Evolutionary conservation across 2,888 invertebrate genomes (phyloP).

Genomic region (Scaeva pyrastri): DNA sequence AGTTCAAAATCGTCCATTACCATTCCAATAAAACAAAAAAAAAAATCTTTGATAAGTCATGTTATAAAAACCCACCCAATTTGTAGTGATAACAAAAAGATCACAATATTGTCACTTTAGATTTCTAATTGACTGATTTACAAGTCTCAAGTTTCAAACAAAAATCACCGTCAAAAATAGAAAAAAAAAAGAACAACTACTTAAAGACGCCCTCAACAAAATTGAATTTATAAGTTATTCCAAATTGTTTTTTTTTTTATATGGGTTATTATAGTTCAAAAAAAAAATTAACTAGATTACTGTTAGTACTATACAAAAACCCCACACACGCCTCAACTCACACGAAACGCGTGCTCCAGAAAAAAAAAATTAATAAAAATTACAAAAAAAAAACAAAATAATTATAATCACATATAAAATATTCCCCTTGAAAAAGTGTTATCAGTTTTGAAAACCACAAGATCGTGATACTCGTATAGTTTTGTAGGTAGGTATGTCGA

Average conservation of each 20-base stretch:
- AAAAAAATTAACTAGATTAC: background rate
- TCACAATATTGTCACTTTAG: background rate
- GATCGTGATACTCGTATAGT: slow-evolving; percentile 46
- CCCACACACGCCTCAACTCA: background rate
- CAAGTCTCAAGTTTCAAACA: background rate
- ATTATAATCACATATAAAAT: too few relatives aligned
- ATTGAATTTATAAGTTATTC: slow-evolving; percentile 3
- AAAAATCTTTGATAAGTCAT: slow-evolving; percentile 2
- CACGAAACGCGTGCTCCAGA: slow-evolving; percentile 10
- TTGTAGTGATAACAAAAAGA: slow-evolving; percentile 2
- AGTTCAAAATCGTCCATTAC: slow-evolving; percentile 2
- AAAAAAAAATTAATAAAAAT: background rate
- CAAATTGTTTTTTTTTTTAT: slow-evolving; percentile 6
- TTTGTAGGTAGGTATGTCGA: background rate
- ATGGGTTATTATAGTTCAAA: background rate
- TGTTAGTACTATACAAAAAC: too few relatives aligned
- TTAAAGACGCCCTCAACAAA: background rate
- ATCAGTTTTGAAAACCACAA: slow-evolving; percentile 27
- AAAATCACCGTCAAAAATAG: background rate
- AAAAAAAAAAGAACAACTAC: background rate
- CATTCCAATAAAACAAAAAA: background rate
- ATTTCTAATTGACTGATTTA: slow-evolving; percentile 22
- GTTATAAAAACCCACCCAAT: slow-evolving; percentile 8
- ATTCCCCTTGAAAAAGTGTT: slow-evolving; percentile 3
- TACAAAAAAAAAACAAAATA: background rate